A percentile compares a stretch with the other conserved stretches of the same genome.
Conservation (phyloP, 2,888 invertebrate species). For the Pristionchus arcanus region DNA sequence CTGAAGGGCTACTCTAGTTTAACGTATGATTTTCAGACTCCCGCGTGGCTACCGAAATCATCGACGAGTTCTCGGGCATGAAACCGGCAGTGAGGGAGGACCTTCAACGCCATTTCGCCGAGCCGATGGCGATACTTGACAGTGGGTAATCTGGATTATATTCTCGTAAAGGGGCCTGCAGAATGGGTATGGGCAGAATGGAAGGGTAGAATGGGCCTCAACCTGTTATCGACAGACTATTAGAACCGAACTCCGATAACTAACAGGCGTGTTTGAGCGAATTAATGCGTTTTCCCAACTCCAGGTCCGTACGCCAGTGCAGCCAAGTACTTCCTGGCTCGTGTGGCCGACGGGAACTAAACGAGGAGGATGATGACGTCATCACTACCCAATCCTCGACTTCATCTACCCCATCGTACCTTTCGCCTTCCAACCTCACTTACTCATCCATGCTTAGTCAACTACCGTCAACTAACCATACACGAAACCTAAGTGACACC, state of each 20-base stretch:
- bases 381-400: not conserved
- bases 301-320: slow-evolving; percentile 9
- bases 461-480: too few relatives aligned
- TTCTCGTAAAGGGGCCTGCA: too few relatives aligned
- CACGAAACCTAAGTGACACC: too few relatives aligned
- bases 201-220: too few relatives aligned
- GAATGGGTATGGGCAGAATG: too few relatives aligned
- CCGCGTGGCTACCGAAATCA: not conserved
- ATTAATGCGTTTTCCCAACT: too few relatives aligned
- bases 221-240: too few relatives aligned
- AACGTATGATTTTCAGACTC: not conserved
- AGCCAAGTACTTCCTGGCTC: slow-evolving; percentile 7
- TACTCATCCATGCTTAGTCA: not conserved
- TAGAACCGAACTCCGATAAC: too few relatives aligned
- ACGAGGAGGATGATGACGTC: slow-evolving; percentile 2
- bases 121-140: slow-evolving; percentile 30
- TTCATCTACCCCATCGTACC: not conserved
- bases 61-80: slow-evolving; percentile 14
- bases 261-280: too few relatives aligned
- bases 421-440: not conserved
- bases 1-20: too few relatives aligned
- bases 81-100: slow-evolving; percentile 35
- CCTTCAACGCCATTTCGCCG: slow-evolving; percentile 24
- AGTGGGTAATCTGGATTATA: slow-evolving; percentile 18
- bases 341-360: not conserved